Percentiles rank a stretch among this genome's conserved stretches.
Conservation (phyloP, 2,113 vertebrate genomes). For the Semicossyphus pulcher region DNA sequence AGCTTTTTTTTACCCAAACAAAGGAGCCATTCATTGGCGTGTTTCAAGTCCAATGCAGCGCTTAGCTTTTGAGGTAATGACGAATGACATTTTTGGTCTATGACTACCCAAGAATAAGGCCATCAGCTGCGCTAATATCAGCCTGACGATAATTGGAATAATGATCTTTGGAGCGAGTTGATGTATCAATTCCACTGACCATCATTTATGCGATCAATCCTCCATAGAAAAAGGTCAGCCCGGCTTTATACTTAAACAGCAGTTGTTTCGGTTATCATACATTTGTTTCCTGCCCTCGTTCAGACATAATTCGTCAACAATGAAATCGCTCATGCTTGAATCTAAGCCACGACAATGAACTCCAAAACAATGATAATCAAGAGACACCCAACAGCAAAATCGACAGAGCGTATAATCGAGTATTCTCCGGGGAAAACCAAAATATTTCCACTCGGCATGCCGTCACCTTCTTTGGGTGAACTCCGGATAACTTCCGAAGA, state of each 20-base stretch:
- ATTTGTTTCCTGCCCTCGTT: neutral
- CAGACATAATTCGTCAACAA: slow-evolving; percentile 45
- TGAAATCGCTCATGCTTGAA: slow-evolving; percentile 52
- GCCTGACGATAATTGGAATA: slow-evolving; percentile 75
- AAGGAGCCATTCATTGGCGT: slow-evolving; percentile 30
- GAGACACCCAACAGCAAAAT: slow-evolving; percentile 14
- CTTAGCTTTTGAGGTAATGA: slow-evolving; percentile 29
- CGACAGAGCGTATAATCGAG: slow-evolving; percentile 41
- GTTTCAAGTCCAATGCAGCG: neutral
- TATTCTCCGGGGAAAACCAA: slow-evolving; percentile 36
- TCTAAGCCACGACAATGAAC: slow-evolving; percentile 36
- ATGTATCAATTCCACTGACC: slow-evolving; percentile 36
- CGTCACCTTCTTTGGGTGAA: neutral
- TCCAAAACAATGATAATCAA: slow-evolving; percentile 39
- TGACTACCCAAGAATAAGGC: slow-evolving; percentile 44
- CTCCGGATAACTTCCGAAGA: slow-evolving; percentile 33
- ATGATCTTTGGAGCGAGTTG: slow-evolving; percentile 31
- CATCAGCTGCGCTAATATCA: slow-evolving; percentile 45
- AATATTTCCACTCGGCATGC: slow-evolving; percentile 34
- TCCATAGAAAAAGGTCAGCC: slow-evolving; percentile 30
- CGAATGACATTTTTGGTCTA: slow-evolving; percentile 40
- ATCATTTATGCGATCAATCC: slow-evolving; percentile 7
- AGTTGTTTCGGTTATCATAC: slow-evolving; percentile 2
- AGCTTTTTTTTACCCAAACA: slow-evolving; percentile 32
- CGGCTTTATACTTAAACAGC: neutral